Evolutionary conservation across 2,888 invertebrate genomes (phyloP).

Genomic region (Dolichopus griseipennis): DNA sequence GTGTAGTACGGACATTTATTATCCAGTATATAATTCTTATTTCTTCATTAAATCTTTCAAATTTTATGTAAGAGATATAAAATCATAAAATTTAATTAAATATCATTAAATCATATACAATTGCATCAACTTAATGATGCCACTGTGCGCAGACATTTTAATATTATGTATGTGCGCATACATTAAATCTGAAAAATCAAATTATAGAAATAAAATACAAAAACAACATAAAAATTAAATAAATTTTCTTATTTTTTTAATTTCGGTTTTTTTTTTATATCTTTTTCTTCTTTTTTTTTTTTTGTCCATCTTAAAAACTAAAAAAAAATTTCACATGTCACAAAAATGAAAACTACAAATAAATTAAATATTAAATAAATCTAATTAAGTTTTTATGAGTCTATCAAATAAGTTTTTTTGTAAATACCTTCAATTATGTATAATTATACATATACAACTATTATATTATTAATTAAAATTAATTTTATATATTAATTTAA

Average conservation of each 20-base stretch:
- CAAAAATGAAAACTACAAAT: neutral
- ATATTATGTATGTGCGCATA: too few relatives aligned
- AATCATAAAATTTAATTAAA: too few relatives aligned
- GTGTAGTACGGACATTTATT: too few relatives aligned
- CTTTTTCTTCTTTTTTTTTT: neutral
- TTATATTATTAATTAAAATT: neutral
- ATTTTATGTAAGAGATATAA: too few relatives aligned
- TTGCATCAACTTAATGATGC: too few relatives aligned
- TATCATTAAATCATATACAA: too few relatives aligned
- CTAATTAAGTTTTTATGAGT: slow-evolving; percentile 3
- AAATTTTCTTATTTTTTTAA: neutral
- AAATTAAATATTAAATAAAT: neutral
- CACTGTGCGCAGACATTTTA: too few relatives aligned
- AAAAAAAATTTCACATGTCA: slow-evolving; percentile 1
- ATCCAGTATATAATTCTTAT: too few relatives aligned
- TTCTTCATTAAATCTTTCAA: too few relatives aligned
- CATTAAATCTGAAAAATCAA: too few relatives aligned
- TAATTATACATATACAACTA: neutral
- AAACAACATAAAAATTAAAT: neutral
- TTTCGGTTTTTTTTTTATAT: neutral
- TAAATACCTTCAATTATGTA: neutral
- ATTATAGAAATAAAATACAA: too few relatives aligned
- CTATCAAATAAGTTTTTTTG: neutral
- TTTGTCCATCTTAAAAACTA: neutral
- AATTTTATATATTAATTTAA: neutral